Percentiles rank a stretch among this genome's conserved stretches.
Conservation (phyloP, 2,888 invertebrate species). For the Drosophila tanythrix region DNA sequence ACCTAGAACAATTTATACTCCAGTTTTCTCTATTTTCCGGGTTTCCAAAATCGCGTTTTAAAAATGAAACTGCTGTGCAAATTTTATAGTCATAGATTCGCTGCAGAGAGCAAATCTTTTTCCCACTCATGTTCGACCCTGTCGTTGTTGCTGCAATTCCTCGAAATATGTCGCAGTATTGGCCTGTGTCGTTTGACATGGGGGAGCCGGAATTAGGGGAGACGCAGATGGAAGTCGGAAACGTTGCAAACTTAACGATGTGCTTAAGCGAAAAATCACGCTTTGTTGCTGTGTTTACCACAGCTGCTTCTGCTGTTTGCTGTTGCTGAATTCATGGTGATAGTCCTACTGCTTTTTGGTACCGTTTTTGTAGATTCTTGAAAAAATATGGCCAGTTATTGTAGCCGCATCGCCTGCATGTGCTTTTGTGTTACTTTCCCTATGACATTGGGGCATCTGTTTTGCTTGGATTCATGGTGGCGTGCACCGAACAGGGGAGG, state of each 20-base stretch:
- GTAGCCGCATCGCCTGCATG: slow-evolving; percentile 30
- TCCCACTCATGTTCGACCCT: slow-evolving; percentile 6
- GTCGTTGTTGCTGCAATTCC: slow-evolving; percentile 17
- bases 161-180: slow-evolving; percentile 24
- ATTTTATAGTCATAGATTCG: background rate
- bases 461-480: background rate
- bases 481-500: background rate
- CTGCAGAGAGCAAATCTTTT: background rate
- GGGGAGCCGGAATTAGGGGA: background rate
- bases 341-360: slow-evolving; percentile 16
- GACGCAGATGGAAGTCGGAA: slow-evolving; percentile 21
- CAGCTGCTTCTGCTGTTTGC: slow-evolving; percentile 19
- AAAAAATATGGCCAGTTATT: slow-evolving; percentile 54
- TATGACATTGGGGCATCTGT: slow-evolving; percentile 7
- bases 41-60: background rate
- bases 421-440: slow-evolving; percentile 6
- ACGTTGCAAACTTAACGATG: slow-evolving; percentile 65
- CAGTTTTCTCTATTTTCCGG: background rate
- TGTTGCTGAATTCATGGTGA: background rate
- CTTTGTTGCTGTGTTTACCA: slow-evolving; percentile 49
- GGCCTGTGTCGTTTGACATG: slow-evolving; percentile 12
- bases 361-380: slow-evolving; percentile 46
- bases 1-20: background rate
- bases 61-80: background rate
- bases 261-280: slow-evolving; percentile 78